Conservation (phyloP, 2,797 vertebrate species). For the Chelidonichthys spinosus region DNA sequence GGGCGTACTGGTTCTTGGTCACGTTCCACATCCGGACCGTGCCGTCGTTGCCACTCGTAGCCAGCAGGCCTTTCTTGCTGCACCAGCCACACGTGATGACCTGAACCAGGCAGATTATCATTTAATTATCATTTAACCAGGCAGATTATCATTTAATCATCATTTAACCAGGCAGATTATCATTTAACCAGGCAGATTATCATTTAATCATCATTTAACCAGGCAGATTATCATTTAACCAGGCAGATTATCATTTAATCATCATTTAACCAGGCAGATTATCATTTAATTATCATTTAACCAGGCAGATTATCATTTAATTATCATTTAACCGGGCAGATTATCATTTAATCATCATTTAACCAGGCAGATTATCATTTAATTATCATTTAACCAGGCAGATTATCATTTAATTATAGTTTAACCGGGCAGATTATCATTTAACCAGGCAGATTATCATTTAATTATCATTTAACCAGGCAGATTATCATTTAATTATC, state of each 20-base stretch:
- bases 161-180: too few relatives aligned
- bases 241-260: too few relatives aligned
- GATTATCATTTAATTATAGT: not conserved
- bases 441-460: not conserved
- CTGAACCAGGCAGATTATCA: conserved; percentile 69
- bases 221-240: too few relatives aligned
- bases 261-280: too few relatives aligned
- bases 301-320: not conserved
- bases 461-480: not conserved
- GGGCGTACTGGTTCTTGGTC: conserved; percentile 94
- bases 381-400: not conserved
- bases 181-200: too few relatives aligned
- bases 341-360: too few relatives aligned
- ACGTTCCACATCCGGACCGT: conserved; percentile 97
- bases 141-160: too few relatives aligned
- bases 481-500: not conserved
- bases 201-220: too few relatives aligned
- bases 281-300: too few relatives aligned
- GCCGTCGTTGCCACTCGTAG: conserved; percentile 95
- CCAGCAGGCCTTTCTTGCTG: conserved; percentile 92
- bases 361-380: not conserved
- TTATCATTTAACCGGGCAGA: not conserved
- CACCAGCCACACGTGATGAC: conserved; percentile 95
- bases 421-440: not conserved
- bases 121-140: too few relatives aligned